phyloP scores from a whole-genome alignment of 35 echinoderm and acorn worm genomes.

The Eucidaris tribuloides region DNA sequence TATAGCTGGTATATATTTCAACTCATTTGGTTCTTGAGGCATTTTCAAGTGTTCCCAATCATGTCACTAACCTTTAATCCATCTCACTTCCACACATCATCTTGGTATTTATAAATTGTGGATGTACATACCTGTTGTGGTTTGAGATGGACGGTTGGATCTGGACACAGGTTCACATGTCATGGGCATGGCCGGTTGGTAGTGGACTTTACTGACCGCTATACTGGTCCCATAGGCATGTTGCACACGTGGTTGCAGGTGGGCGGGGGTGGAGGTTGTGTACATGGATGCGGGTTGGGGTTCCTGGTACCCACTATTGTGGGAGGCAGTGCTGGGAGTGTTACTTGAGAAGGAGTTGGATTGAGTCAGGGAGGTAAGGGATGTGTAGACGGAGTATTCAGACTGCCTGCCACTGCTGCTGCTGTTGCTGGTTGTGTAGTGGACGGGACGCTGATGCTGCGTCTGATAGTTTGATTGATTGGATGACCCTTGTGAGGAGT shows the following conservation, averaged over 20 bases:
- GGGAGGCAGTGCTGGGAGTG: slow-evolving; percentile 23
- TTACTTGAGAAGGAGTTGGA: slow-evolving; percentile 48
- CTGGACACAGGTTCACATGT: slow-evolving; percentile 95
- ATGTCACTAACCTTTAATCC: too few relatives aligned
- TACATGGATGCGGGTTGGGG: slow-evolving; percentile 82
- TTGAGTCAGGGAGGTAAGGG: slow-evolving; percentile 35
- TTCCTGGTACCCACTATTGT: slow-evolving; percentile 23
- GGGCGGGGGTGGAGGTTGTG: slow-evolving; percentile 72
- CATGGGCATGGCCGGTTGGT: slow-evolving; percentile 88
- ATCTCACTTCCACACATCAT: too few relatives aligned
- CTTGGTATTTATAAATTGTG: too few relatives aligned
- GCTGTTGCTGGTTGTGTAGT: slow-evolving; percentile 30
- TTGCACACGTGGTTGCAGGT: slow-evolving; percentile 50
- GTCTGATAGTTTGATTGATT: slow-evolving; percentile 34
- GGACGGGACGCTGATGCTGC: not conserved
- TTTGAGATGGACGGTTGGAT: slow-evolving; percentile 54
- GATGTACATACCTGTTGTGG: slow-evolving; percentile 52
- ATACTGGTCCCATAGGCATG: slow-evolving; percentile 79
- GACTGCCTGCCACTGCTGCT: slow-evolving; percentile 13
- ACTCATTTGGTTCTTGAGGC: too few relatives aligned
- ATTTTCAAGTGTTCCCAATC: too few relatives aligned
- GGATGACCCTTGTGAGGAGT: slow-evolving; percentile 60
- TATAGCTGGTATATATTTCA: too few relatives aligned
- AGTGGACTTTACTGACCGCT: slow-evolving; percentile 91
- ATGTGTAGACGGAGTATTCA: slow-evolving; percentile 33